phyloP scores from a whole-genome alignment of 2,797 vertebrate species.

The Brachyrhaphis roseni region DNA sequence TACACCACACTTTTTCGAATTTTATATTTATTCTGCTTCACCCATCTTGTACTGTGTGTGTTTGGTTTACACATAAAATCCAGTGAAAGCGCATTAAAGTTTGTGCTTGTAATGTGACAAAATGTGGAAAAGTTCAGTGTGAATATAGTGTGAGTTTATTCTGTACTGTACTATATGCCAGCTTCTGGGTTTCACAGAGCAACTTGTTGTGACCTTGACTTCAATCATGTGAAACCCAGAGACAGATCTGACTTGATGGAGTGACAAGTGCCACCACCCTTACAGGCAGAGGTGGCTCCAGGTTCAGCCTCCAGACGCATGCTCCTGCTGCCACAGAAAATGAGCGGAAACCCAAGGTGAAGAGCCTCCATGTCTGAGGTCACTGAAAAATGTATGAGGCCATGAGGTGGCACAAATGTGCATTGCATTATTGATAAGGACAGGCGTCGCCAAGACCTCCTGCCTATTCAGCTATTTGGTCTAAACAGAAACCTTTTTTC shows the following conservation, averaged over 20 bases:
- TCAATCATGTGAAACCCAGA: conserved; percentile 29
- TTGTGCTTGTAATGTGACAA: not conserved
- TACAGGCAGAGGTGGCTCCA: conserved; percentile 39
- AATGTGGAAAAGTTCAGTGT: not conserved
- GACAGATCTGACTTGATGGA: conserved; percentile 36
- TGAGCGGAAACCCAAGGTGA: conserved; percentile 53
- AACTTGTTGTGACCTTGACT: conserved; percentile 10
- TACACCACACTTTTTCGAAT: not conserved
- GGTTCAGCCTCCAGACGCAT: conserved; percentile 47
- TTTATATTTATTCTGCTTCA: conserved; percentile 4
- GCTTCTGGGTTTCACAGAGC: conserved; percentile 9
- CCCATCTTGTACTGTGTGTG: not conserved
- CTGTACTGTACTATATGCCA: not conserved
- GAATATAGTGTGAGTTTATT: conserved; percentile 1
- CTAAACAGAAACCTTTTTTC: conserved; percentile 42
- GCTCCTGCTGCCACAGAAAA: conserved; percentile 50
- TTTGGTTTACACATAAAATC: not conserved
- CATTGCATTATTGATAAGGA: conserved; percentile 76
- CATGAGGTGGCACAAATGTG: conserved; percentile 64
- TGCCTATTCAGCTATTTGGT: conserved; percentile 33
- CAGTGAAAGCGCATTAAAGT: not conserved
- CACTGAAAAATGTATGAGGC: conserved; percentile 79
- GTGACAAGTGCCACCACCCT: conserved; percentile 33
- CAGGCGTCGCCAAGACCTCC: conserved; percentile 45
- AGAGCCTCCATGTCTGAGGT: conserved; percentile 64